Conservation (phyloP, 1,140 invertebrate species). For the Conus ventricosus region DNA sequence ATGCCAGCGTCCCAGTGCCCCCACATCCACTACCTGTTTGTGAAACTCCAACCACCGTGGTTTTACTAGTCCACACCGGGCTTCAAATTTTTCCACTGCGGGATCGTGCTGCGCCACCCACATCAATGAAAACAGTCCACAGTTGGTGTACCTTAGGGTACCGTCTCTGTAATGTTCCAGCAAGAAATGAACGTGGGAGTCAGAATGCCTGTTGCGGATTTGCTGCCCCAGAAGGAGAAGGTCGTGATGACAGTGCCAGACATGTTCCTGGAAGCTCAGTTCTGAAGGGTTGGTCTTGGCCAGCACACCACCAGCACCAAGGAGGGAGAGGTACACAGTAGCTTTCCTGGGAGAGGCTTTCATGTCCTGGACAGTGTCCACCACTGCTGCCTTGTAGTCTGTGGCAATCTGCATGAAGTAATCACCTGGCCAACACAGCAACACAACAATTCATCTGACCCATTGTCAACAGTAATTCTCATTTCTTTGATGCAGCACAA, state of each 20-base stretch:
- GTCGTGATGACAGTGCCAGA: conserved; percentile 79
- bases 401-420: conserved; percentile 65
- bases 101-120: conserved; percentile 84
- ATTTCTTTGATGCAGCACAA: background rate
- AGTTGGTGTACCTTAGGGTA: conserved; percentile 80
- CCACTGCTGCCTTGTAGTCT: conserved; percentile 73
- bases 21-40: conserved; percentile 84
- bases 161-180: conserved; percentile 82
- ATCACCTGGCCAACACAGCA: conserved; percentile 56
- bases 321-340: conserved; percentile 55
- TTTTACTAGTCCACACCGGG: conserved; percentile 83
- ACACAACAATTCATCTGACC: background rate
- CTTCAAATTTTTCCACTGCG: conserved; percentile 82
- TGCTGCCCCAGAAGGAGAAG: conserved; percentile 81
- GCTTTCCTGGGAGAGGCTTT: conserved; percentile 70
- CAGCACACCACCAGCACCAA: conserved; percentile 55
- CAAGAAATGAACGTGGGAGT: conserved; percentile 80
- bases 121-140: conserved; percentile 85
- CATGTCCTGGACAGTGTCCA: conserved; percentile 70
- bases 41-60: conserved; percentile 66
- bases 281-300: conserved; percentile 81
- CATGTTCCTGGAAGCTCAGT: conserved; percentile 78
- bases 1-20: conserved; percentile 86
- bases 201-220: conserved; percentile 82
- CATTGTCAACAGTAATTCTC: background rate